A percentile compares a stretch with the other conserved stretches of the same genome.
Evolutionary conservation across 2,888 invertebrate genomes (phyloP).

Genomic region (Chrysolina haemoptera): DNA sequence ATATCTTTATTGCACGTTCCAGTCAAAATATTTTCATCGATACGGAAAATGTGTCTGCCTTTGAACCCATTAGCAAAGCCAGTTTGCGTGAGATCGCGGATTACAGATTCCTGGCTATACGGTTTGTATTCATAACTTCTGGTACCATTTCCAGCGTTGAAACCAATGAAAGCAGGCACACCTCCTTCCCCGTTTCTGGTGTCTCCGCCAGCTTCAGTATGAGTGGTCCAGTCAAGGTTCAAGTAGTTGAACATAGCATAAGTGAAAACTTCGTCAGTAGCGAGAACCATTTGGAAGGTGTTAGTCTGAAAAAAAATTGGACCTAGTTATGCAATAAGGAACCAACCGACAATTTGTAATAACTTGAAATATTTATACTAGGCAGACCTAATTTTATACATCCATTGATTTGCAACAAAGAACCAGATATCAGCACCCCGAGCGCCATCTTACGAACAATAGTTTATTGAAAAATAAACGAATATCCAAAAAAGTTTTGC

Average conservation of each 20-base stretch:
- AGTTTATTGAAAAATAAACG: too few species aligned
- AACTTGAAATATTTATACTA: too few species aligned
- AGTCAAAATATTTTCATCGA: slow-evolving; percentile 94
- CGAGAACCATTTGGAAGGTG: slow-evolving; percentile 95
- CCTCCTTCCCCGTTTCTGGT: slow-evolving; percentile 90
- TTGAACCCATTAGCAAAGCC: slow-evolving; percentile 91
- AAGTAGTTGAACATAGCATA: slow-evolving; percentile 97
- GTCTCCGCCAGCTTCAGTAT: slow-evolving; percentile 93
- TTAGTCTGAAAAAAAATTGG: slow-evolving; percentile 78
- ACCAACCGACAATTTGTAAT: too few species aligned
- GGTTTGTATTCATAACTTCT: slow-evolving; percentile 90
- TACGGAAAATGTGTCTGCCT: slow-evolving; percentile 94
- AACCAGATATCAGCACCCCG: too few species aligned
- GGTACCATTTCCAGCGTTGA: slow-evolving; percentile 97
- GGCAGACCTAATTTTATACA: too few species aligned
- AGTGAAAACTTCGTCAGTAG: slow-evolving; percentile 93
- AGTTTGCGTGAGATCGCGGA: slow-evolving; percentile 86
- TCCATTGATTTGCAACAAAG: too few species aligned
- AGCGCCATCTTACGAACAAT: too few species aligned
- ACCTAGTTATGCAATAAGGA: too few species aligned
- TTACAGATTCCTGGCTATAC: slow-evolving; percentile 89
- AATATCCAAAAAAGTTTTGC: too few species aligned
- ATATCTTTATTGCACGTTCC: slow-evolving; percentile 95
- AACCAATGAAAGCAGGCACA: slow-evolving; percentile 91
- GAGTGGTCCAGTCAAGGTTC: slow-evolving; percentile 90